Evolutionary conservation across 2,797 vertebrate species (phyloP).

Genomic region (Artibeus jamaicensis): DNA sequence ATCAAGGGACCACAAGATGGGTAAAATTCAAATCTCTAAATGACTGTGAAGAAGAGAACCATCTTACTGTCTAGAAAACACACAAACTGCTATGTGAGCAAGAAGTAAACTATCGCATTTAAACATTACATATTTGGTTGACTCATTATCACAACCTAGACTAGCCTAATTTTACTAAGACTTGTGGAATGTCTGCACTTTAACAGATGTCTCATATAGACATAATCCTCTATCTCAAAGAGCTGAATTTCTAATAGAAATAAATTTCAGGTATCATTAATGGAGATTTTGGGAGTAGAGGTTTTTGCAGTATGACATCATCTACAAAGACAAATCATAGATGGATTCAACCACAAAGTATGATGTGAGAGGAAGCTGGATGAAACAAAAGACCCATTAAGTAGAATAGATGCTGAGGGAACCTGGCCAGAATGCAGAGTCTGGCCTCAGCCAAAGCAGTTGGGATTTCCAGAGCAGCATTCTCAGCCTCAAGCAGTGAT

Average conservation of each 20-base stretch:
- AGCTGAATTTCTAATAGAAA: not conserved
- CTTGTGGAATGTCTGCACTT: not conserved
- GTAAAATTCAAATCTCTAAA: conserved; percentile 12
- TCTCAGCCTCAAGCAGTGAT: not conserved
- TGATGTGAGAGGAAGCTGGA: not conserved
- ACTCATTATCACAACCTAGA: not conserved
- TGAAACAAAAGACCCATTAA: conserved; percentile 21
- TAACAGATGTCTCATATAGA: not conserved
- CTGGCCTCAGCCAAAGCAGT: not conserved
- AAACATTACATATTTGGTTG: conserved; percentile 1
- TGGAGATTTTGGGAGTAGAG: not conserved
- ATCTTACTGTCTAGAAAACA: not conserved
- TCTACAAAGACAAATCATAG: conserved; percentile 31
- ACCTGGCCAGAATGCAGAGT: not conserved
- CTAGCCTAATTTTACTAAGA: not conserved
- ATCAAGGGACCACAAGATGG: not conserved
- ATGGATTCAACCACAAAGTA: not conserved
- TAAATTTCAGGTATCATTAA: not conserved
- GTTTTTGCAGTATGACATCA: not conserved
- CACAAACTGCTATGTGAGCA: not conserved
- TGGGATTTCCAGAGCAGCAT: not conserved
- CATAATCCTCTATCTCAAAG: not conserved
- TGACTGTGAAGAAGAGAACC: not conserved
- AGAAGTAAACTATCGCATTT: not conserved
- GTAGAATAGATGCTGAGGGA: not conserved